These are phyloP conservation scores for Urocolius indicus DNA, from an alignment of 2,113 vertebrate genomes.

Conservation along the genomic window DNA sequence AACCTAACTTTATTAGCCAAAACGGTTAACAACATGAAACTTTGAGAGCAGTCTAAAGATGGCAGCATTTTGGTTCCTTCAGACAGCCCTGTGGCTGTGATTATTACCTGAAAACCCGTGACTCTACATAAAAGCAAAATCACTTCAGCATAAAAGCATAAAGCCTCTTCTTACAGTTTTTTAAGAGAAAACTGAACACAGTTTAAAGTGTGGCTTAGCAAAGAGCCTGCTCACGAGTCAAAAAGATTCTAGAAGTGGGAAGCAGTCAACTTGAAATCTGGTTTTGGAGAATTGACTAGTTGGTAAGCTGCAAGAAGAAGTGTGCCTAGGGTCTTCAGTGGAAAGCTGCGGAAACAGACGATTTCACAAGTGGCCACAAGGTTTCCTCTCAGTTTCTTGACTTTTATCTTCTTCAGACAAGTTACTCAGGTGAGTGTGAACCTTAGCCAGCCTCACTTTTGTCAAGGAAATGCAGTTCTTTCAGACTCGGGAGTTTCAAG, in stretches of 20 bases:
- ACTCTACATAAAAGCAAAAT: neutral
- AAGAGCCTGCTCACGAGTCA: neutral
- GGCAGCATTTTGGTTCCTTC: neutral
- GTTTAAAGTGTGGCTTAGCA: neutral
- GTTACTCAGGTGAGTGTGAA: neutral
- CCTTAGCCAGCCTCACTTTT: neutral
- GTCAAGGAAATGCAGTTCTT: neutral
- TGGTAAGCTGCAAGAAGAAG: neutral
- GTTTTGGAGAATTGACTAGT: neutral
- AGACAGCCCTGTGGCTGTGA: neutral
- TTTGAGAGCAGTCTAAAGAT: neutral
- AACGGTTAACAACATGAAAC: neutral
- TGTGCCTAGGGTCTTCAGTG: neutral
- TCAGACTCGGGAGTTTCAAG: neutral
- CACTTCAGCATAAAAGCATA: neutral
- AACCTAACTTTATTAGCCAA: neutral
- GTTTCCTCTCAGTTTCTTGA: neutral
- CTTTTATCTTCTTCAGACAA: neutral
- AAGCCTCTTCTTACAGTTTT: neutral
- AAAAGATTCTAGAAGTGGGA: neutral
- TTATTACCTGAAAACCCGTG: neutral
- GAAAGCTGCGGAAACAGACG: neutral
- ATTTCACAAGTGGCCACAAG: neutral
- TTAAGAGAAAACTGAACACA: neutral
- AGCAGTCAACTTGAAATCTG: neutral